phyloP scores from a whole-genome alignment of 2,888 invertebrate genomes.

The Oeneis ivallda region DNA sequence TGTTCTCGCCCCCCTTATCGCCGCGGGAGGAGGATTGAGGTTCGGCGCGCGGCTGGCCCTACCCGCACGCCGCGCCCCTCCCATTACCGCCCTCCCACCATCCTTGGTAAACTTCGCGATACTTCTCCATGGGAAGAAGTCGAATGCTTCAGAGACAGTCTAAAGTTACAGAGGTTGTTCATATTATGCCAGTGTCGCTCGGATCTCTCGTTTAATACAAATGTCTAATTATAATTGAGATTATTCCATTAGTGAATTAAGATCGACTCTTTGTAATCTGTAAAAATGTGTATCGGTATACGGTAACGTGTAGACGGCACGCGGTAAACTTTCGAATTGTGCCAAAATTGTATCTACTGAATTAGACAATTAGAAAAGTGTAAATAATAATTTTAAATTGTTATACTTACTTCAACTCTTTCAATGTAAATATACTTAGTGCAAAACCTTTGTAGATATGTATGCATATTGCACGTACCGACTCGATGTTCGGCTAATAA shows the following conservation, averaged over 20 bases:
- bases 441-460: conserved; percentile 63
- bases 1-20: conserved; percentile 89
- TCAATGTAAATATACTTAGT: conserved; percentile 44
- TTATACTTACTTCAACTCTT: conserved; percentile 49
- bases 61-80: conserved; percentile 78
- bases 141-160: conserved; percentile 22
- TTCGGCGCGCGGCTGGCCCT: conserved; percentile 83
- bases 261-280: conserved; percentile 46
- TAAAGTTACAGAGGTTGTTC: conserved; percentile 45
- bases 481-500: conserved; percentile 47
- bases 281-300: conserved; percentile 29
- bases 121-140: conserved; percentile 18
- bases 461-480: conserved; percentile 37
- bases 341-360: conserved; percentile 57
- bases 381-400: conserved; percentile 53
- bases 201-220: conserved; percentile 73
- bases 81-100: conserved; percentile 66
- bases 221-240: conserved; percentile 63
- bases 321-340: conserved; percentile 43
- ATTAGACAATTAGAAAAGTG: conserved; percentile 61
- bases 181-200: conserved; percentile 51
- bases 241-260: conserved; percentile 81
- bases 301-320: conserved; percentile 34
- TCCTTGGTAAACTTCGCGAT: conserved; percentile 64
- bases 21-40: conserved; percentile 90